Percentiles rank a stretch among this genome's conserved stretches.
phyloP scores from a whole-genome alignment of 1,140 invertebrate species.

The Drosophila persimilis region DNA sequence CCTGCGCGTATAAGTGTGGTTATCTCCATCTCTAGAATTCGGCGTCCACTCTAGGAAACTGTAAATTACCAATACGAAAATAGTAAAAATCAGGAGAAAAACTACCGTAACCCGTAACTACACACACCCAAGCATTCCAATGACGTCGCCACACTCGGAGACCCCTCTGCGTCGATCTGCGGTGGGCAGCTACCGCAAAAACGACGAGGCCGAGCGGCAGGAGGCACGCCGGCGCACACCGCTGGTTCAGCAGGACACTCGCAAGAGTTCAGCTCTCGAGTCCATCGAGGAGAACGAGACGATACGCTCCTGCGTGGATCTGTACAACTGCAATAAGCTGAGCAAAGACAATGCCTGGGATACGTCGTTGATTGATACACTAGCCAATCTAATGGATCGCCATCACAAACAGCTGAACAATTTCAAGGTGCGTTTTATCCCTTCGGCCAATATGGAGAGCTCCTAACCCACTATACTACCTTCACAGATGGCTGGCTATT shows the following conservation, averaged over 20 bases:
- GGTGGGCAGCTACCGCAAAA: conserved; percentile 51
- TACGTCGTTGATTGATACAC: conserved; percentile 89
- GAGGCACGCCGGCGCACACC: conserved; percentile 68
- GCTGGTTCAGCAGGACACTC: conserved; percentile 34
- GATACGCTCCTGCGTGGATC: conserved; percentile 70
- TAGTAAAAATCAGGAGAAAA: conserved; percentile 31
- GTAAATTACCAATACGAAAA: conserved; percentile 67
- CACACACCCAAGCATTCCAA: too few species aligned
- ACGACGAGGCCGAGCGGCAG: conserved; percentile 79
- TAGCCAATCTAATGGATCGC: conserved; percentile 87
- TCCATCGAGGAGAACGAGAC: conserved; percentile 76
- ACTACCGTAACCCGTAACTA: not conserved
- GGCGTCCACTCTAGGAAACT: conserved; percentile 78
- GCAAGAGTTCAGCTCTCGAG: conserved; percentile 31
- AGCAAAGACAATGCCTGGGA: conserved; percentile 90
- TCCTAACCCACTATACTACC: not conserved
- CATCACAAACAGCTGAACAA: conserved; percentile 86
- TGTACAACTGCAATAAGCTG: conserved; percentile 85
- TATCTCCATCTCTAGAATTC: conserved; percentile 34
- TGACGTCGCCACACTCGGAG: conserved; percentile 67
- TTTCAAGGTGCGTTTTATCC: conserved; percentile 84
- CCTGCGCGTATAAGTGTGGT: too few species aligned
- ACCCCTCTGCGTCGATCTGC: conserved; percentile 35
- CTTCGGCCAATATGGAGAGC: too few species aligned
- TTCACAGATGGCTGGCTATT: conserved; percentile 85